phyloP scores from a whole-genome alignment of 2,888 invertebrate genomes.

The Agrochola macilenta region DNA sequence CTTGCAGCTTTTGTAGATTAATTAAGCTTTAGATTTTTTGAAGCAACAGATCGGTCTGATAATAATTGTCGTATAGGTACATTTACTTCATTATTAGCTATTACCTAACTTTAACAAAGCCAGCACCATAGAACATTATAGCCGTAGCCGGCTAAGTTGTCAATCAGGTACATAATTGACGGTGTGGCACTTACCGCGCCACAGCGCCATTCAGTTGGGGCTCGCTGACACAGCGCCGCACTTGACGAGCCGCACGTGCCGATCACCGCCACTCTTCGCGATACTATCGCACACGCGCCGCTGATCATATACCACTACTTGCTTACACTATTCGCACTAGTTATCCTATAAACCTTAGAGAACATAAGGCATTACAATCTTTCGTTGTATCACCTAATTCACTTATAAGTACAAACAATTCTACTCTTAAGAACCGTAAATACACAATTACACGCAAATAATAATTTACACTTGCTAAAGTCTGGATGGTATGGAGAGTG shows the following conservation, averaged over 20 bases:
- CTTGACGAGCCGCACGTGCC: constrained; percentile 87
- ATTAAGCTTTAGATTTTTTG: not conserved
- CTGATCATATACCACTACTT: constrained; percentile 55
- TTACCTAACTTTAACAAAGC: not conserved
- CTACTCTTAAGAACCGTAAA: constrained; percentile 48
- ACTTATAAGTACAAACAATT: constrained; percentile 31
- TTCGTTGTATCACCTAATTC: not conserved
- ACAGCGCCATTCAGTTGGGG: constrained; percentile 74
- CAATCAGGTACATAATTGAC: constrained; percentile 84
- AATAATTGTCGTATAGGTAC: not conserved
- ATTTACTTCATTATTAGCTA: not conserved
- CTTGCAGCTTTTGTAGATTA: not conserved
- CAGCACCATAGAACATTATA: constrained; percentile 52
- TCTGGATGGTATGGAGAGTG: constrained; percentile 65
- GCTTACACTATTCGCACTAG: constrained; percentile 31
- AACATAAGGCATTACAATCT: not conserved
- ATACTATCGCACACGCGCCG: constrained; percentile 79
- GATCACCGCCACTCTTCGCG: constrained; percentile 84
- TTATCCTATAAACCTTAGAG: constrained; percentile 1
- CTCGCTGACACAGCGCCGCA: constrained; percentile 83
- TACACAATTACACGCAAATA: constrained; percentile 49
- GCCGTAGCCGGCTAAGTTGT: constrained; percentile 80
- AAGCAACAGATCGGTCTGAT: not conserved
- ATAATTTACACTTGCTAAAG: constrained; percentile 53
- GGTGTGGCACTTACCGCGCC: constrained; percentile 79